Evolutionary conservation across 2,797 vertebrate genomes (phyloP).

Genomic region (Emys orbicularis): DNA sequence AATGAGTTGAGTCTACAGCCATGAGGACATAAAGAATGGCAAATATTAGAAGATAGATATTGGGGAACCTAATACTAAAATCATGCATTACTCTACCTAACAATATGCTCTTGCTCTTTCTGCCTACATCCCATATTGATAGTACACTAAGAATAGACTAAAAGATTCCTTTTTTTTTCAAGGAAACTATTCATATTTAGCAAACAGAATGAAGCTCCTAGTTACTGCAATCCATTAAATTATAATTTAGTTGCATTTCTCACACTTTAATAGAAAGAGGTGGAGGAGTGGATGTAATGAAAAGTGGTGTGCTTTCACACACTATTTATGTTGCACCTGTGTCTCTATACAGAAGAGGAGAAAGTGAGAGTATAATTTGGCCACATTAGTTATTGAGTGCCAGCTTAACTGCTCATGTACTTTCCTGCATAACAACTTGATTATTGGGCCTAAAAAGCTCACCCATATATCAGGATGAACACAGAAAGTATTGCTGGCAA

Average conservation of each 20-base stretch:
- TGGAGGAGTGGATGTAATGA: not conserved
- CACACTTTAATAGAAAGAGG: constrained; percentile 8
- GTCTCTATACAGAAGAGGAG: not conserved
- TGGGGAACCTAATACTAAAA: not conserved
- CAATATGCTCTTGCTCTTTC: not conserved
- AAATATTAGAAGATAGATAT: not conserved
- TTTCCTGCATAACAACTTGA: not conserved
- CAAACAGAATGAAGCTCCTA: not conserved
- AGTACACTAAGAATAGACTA: not conserved
- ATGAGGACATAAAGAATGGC: not conserved
- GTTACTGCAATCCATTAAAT: not conserved
- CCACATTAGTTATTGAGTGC: not conserved
- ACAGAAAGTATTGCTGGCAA: not conserved
- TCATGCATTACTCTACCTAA: not conserved
- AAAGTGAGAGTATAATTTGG: not conserved
- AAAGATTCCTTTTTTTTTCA: not conserved
- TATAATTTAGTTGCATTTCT: not conserved
- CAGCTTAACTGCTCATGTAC: not conserved
- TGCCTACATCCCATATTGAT: not conserved
- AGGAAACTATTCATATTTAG: not conserved
- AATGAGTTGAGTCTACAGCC: constrained; percentile 16
- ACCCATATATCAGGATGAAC: not conserved
- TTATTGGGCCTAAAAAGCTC: not conserved
- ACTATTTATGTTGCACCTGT: not conserved
- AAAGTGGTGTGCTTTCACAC: not conserved